phyloP scores from a whole-genome alignment of 2,888 invertebrate species.

The Apamea anceps region DNA sequence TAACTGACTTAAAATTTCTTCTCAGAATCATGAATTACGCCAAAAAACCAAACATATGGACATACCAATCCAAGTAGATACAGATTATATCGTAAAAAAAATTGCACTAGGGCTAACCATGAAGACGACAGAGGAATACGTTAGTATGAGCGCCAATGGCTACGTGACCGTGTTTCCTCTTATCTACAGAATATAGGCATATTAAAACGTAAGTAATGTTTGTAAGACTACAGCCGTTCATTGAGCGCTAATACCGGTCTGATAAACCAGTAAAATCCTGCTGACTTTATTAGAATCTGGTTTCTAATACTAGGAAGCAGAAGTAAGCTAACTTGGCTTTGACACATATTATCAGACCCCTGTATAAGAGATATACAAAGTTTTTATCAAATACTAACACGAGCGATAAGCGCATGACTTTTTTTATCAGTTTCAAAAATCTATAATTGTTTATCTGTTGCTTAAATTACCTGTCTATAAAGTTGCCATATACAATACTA shows the following conservation, averaged over 20 bases:
- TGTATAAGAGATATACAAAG: constrained; percentile 5
- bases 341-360: constrained; percentile 35
- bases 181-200: background rate
- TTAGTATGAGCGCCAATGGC: background rate
- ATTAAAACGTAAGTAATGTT: constrained; percentile 13
- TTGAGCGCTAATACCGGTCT: constrained; percentile 20
- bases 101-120: background rate
- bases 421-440: constrained; percentile 4
- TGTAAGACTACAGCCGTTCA: constrained; percentile 1
- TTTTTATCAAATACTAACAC: background rate
- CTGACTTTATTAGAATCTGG: constrained; percentile 35
- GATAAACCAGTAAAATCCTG: constrained; percentile 16
- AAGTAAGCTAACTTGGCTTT: constrained; percentile 21
- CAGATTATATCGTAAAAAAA: background rate
- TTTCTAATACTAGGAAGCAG: constrained; percentile 45
- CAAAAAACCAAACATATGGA: background rate
- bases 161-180: background rate
- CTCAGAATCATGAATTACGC: too few species aligned
- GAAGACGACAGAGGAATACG: background rate
- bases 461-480: background rate
- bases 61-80: background rate
- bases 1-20: background rate
- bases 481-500: background rate
- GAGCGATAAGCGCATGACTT: too few species aligned
- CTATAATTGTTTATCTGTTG: constrained; percentile 15